A percentile compares a stretch with the other conserved stretches of the same genome.
Evolutionary conservation across 2,113 vertebrate genomes (phyloP).

Genomic region (Coturnix japonica): DNA sequence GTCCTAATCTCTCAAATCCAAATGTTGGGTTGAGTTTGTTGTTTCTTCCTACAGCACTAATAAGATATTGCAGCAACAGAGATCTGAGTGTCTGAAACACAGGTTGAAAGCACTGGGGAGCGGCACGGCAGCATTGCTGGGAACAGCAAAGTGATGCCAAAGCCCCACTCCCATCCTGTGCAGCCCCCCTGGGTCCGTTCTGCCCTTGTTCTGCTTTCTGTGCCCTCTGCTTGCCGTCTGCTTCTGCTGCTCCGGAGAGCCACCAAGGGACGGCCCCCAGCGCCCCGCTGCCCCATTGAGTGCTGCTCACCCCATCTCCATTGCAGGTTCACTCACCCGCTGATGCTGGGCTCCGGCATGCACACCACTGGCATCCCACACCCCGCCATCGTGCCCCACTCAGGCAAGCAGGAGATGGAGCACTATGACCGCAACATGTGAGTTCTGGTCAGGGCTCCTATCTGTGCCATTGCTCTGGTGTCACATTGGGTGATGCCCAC

Average conservation of each 20-base stretch:
- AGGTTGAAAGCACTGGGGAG: not conserved
- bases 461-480: fast-evolving
- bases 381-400: constrained; percentile 91
- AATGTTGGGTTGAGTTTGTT: not conserved
- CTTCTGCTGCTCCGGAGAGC: not conserved
- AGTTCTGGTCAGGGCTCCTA: constrained; percentile 27
- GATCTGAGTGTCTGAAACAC: not conserved
- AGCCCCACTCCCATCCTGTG: not conserved
- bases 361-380: constrained; percentile 96
- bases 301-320: not conserved
- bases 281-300: not conserved
- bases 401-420: constrained; percentile 94
- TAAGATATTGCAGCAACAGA: not conserved
- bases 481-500: not conserved
- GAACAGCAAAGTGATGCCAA: not conserved
- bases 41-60: not conserved
- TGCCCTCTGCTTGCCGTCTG: constrained; percentile 44
- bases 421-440: constrained; percentile 92
- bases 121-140: not conserved
- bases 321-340: constrained; percentile 93
- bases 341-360: constrained; percentile 93
- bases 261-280: fast-evolving
- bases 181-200: not conserved
- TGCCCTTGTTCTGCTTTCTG: not conserved
- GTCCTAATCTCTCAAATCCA: constrained; percentile 42